Conservation (phyloP, 2,113 vertebrate genomes). For the Halcyon malimbica region DNA sequence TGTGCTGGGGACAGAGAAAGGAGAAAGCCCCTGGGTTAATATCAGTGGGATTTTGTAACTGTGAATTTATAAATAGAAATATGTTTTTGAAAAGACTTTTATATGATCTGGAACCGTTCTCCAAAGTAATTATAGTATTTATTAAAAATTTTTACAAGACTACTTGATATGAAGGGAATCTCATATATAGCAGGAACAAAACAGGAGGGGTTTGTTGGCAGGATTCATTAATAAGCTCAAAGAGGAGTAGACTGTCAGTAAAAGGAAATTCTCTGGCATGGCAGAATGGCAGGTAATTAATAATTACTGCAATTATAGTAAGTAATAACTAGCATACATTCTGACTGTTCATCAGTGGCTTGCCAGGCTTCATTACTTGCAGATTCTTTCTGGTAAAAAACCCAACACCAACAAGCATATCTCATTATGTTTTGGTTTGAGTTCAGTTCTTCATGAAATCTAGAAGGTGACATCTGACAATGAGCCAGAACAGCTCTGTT, state of each 20-base stretch:
- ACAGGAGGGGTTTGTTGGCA: background rate
- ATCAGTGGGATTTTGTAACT: background rate
- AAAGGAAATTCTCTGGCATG: conserved; percentile 16
- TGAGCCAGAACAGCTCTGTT: background rate
- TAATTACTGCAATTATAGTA: conserved; percentile 32
- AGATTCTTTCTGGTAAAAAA: background rate
- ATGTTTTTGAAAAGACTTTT: background rate
- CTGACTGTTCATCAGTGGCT: background rate
- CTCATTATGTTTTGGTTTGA: background rate
- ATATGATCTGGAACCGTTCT: background rate
- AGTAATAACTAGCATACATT: background rate
- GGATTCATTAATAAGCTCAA: conserved; percentile 10
- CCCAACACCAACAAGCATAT: background rate
- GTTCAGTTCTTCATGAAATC: background rate
- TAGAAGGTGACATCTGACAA: background rate
- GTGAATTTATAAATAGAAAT: background rate
- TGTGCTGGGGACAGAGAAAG: background rate
- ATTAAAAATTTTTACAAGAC: background rate
- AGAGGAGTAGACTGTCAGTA: conserved; percentile 29
- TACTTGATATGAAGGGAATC: background rate
- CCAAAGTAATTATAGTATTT: background rate
- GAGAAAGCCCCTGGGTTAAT: background rate
- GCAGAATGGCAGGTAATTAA: conserved; percentile 40
- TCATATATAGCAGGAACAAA: background rate
- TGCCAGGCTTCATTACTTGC: background rate